phyloP scores from a whole-genome alignment of 2,797 vertebrate species.

The Avahi laniger region DNA sequence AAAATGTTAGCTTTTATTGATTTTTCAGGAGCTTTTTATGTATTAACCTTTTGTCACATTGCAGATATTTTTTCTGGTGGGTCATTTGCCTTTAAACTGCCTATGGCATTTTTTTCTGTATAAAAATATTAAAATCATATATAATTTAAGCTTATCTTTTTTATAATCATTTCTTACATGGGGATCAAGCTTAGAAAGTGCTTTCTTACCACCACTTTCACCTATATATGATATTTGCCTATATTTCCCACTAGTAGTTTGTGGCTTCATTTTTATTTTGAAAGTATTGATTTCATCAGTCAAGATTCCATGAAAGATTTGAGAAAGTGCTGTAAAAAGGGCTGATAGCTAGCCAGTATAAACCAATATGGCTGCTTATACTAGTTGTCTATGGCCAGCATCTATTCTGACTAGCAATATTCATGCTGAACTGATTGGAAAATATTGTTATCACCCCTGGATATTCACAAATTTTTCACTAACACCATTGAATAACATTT shows the following conservation, averaged over 20 bases:
- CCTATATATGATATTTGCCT: not conserved
- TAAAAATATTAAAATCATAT: not conserved
- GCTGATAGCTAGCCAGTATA: not conserved
- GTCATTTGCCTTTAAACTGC: slow-evolving; percentile 29
- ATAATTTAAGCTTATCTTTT: not conserved
- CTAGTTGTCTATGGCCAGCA: not conserved
- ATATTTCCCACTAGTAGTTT: not conserved
- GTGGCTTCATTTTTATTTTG: not conserved
- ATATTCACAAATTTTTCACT: slow-evolving; percentile 44
- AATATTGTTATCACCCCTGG: not conserved
- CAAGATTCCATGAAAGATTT: not conserved
- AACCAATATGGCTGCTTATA: not conserved
- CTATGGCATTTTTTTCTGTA: not conserved
- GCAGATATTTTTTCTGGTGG: not conserved
- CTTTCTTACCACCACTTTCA: not conserved
- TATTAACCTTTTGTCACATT: not conserved
- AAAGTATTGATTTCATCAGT: not conserved
- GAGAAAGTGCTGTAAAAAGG: not conserved
- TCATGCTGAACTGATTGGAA: not conserved
- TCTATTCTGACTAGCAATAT: not conserved
- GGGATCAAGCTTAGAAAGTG: not conserved
- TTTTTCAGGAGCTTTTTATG: not conserved
- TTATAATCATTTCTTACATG: not conserved
- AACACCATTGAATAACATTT: not conserved
- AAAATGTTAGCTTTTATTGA: not conserved